These are phyloP conservation scores for Dendrocopos noguchii DNA, from an alignment of 2,113 vertebrate genomes.

Conservation along the genomic window DNA sequence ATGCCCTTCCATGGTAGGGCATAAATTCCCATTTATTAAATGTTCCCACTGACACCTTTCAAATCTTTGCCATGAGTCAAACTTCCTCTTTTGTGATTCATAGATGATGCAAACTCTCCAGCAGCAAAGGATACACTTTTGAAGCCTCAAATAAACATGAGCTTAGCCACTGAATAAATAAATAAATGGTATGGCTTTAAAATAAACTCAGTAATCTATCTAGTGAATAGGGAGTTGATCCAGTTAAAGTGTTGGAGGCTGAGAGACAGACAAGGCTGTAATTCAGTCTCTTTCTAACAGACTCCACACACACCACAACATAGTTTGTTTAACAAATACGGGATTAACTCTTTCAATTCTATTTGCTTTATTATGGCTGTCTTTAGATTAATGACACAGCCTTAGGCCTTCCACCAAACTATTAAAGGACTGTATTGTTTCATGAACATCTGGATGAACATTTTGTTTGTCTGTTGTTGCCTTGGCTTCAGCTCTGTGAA, in stretches of 20 bases:
- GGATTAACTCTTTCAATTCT: background rate
- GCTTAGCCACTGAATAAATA: background rate
- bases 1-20: background rate
- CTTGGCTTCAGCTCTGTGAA: background rate
- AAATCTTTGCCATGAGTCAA: constrained; percentile 60
- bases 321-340: background rate
- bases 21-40: constrained; percentile 39
- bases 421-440: background rate
- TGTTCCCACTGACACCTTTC: constrained; percentile 47
- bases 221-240: background rate
- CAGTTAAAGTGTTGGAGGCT: constrained; percentile 24
- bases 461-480: background rate
- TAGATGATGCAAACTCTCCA: constrained; percentile 32
- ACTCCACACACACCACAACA: background rate
- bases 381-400: background rate
- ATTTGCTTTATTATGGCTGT: background rate
- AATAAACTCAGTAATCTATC: constrained; percentile 22
- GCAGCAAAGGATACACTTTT: constrained; percentile 32
- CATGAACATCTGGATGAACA: background rate
- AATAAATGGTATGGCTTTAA: background rate
- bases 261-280: background rate
- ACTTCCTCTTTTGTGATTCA: constrained; percentile 55
- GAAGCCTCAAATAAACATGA: constrained; percentile 48
- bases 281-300: background rate
- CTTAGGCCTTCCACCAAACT: background rate